These are phyloP conservation scores for Glaucomys volans DNA, from an alignment of 2,113 vertebrate species.

Conservation along the genomic window DNA sequence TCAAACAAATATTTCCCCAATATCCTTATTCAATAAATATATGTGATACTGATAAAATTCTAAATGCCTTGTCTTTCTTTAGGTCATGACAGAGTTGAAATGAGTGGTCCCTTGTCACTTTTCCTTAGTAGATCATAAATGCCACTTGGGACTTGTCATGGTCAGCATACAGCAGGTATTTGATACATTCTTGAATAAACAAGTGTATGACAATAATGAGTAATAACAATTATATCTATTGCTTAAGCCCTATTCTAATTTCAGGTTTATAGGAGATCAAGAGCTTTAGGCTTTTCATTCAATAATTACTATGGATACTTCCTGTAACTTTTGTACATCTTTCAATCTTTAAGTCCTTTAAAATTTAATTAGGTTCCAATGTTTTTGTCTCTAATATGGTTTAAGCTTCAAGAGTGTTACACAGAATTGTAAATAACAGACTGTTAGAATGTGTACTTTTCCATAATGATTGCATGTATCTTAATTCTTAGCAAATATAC, in stretches of 20 bases:
- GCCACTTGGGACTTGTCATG: background rate
- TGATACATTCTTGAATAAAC: background rate
- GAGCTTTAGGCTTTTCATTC: background rate
- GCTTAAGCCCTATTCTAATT: background rate
- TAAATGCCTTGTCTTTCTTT: background rate
- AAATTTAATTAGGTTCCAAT: background rate
- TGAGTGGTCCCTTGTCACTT: background rate
- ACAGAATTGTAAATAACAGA: background rate
- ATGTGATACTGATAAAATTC: background rate
- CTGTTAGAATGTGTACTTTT: background rate
- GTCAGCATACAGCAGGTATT: background rate
- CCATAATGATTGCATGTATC: background rate
- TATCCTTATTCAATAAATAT: background rate
- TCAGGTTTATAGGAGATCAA: background rate
- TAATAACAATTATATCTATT: background rate
- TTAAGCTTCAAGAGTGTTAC: background rate
- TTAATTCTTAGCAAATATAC: constrained; percentile 45
- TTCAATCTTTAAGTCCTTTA: background rate
- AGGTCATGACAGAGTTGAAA: background rate
- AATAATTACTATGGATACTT: background rate
- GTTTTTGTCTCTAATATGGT: background rate
- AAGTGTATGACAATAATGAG: background rate
- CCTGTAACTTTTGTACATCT: background rate
- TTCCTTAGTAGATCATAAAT: background rate
- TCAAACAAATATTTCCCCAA: background rate